These are phyloP conservation scores for Erebia palarica DNA, from an alignment of 2,888 invertebrate species.

Conservation along the genomic window DNA sequence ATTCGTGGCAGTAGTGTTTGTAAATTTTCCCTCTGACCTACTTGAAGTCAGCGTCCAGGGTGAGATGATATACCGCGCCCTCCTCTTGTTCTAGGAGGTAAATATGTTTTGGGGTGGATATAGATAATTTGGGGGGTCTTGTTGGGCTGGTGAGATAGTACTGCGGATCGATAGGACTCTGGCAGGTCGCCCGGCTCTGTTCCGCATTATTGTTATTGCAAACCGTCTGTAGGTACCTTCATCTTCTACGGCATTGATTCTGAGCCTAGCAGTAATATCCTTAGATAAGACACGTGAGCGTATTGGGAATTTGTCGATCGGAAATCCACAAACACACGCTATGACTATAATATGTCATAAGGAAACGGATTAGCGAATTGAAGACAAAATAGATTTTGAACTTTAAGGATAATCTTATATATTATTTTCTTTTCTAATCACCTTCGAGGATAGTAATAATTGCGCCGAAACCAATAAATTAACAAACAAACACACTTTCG, in stretches of 20 bases:
- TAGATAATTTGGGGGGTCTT: slow-evolving; percentile 66
- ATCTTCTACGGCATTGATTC: slow-evolving; percentile 72
- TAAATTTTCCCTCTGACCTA: slow-evolving; percentile 82
- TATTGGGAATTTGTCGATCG: slow-evolving; percentile 49
- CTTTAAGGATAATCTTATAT: too few relatives aligned
- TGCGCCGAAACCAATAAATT: too few relatives aligned
- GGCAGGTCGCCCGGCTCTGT: slow-evolving; percentile 80
- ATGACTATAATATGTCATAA: slow-evolving; percentile 36
- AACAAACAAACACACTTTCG: too few relatives aligned
- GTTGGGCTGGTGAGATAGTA: slow-evolving; percentile 60
- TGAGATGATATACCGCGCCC: slow-evolving; percentile 56
- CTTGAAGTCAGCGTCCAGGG: slow-evolving; percentile 71
- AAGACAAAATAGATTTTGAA: too few relatives aligned
- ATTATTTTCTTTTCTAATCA: too few relatives aligned
- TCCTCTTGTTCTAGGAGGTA: slow-evolving; percentile 49
- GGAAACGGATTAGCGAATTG: background rate
- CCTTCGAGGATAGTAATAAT: too few relatives aligned
- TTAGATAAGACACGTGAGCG: slow-evolving; percentile 64
- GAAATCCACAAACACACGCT: slow-evolving; percentile 41
- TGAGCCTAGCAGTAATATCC: slow-evolving; percentile 67
- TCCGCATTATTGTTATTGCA: slow-evolving; percentile 81
- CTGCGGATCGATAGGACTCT: slow-evolving; percentile 75
- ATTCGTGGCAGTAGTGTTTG: slow-evolving; percentile 73
- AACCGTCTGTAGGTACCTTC: slow-evolving; percentile 58
- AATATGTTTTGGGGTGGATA: slow-evolving; percentile 55